phyloP scores from a whole-genome alignment of 2,113 vertebrate genomes.

The Cephalopterus ornatus region DNA sequence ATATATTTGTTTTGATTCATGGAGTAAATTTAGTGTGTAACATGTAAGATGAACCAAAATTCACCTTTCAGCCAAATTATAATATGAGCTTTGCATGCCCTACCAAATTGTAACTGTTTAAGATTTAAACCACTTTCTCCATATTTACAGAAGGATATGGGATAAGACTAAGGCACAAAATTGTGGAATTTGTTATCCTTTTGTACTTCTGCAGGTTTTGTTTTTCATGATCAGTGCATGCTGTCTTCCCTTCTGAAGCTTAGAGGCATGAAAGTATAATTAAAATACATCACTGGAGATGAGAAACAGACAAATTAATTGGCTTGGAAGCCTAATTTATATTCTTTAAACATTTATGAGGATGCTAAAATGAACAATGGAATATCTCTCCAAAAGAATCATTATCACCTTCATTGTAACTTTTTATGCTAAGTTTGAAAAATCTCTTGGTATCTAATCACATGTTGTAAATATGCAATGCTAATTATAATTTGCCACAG shows the following conservation, averaged over 20 bases:
- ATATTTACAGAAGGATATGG: background rate
- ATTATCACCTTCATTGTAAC: slow-evolving; percentile 45
- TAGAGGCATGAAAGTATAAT: slow-evolving; percentile 26
- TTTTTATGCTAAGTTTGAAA: slow-evolving; percentile 51
- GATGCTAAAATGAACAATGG: slow-evolving; percentile 47
- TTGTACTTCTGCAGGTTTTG: background rate
- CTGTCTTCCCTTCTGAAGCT: background rate
- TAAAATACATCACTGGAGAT: slow-evolving; percentile 55
- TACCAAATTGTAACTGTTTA: background rate
- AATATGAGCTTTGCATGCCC: background rate
- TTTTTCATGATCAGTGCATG: background rate
- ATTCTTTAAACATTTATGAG: slow-evolving; percentile 66
- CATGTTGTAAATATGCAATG: slow-evolving; percentile 51
- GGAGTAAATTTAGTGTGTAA: background rate
- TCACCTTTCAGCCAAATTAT: background rate
- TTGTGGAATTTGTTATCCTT: background rate
- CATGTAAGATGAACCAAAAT: background rate
- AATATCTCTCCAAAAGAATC: slow-evolving; percentile 34
- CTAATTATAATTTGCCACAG: slow-evolving; percentile 43
- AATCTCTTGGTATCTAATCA: slow-evolving; percentile 42
- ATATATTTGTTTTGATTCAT: background rate
- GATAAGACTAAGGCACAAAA: background rate
- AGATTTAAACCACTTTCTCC: background rate
- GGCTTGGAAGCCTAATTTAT: slow-evolving; percentile 53
- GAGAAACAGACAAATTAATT: slow-evolving; percentile 67